phyloP scores from a whole-genome alignment of 2,888 invertebrate genomes.

The Acleris holmiana region DNA sequence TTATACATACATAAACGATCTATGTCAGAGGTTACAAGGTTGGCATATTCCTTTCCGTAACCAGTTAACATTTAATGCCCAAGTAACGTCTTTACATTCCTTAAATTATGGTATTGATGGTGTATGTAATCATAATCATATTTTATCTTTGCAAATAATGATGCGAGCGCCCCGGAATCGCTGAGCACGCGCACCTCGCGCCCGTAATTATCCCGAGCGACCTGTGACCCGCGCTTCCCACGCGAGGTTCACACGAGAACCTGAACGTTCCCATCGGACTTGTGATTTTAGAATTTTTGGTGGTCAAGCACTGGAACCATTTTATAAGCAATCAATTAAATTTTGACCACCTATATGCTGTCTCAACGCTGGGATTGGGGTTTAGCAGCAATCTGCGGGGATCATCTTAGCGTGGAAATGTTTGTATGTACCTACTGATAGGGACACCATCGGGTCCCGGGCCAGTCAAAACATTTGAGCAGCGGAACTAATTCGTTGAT shows the following conservation, averaged over 20 bases:
- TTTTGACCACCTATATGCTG: constrained; percentile 4
- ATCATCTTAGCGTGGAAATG: too few species aligned
- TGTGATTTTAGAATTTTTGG: constrained; percentile 36
- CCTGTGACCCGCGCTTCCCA: constrained; percentile 77
- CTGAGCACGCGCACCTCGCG: constrained; percentile 46
- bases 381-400: too few species aligned
- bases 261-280: constrained; percentile 72
- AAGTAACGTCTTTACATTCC: not conserved
- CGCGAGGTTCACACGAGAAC: constrained; percentile 79
- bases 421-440: too few species aligned
- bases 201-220: constrained; percentile 71
- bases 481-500: constrained; percentile 22
- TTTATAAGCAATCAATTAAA: constrained; percentile 20
- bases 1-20: not conserved
- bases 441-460: too few species aligned
- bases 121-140: too few species aligned
- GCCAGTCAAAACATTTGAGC: constrained; percentile 4
- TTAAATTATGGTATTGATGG: too few species aligned
- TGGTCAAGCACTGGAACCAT: constrained; percentile 29
- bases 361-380: too few species aligned
- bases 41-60: not conserved
- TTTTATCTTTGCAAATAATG: too few species aligned
- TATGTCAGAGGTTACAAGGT: constrained; percentile 1
- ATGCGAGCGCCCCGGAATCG: constrained; percentile 25
- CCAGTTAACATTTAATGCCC: not conserved